Conservation (phyloP, 2,797 vertebrate genomes). For the Psittacula derbiana region DNA sequence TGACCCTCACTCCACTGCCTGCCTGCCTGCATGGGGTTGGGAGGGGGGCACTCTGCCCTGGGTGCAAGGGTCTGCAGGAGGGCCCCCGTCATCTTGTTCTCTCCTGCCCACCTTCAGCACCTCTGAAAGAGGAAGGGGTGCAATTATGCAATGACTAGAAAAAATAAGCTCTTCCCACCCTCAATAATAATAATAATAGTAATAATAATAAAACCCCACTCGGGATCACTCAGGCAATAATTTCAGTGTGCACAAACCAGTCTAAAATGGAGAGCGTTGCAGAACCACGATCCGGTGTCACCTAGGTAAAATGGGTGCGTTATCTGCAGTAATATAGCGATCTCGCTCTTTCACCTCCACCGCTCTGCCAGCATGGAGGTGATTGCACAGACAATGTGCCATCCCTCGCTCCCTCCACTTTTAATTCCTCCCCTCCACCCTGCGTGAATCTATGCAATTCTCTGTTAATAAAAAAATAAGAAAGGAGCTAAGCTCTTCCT, state of each 20-base stretch:
- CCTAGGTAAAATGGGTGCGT: slow-evolving; percentile 35
- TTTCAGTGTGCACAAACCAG: neutral
- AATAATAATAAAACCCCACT: neutral
- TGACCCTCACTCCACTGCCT: neutral
- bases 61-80: neutral
- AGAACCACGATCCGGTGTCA: neutral
- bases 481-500: slow-evolving; percentile 39
- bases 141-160: neutral
- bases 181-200: neutral
- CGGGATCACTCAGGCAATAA: neutral
- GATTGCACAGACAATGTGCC: slow-evolving; percentile 2
- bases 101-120: neutral
- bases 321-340: neutral
- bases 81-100: accelerated
- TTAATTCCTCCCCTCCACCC: neutral
- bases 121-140: neutral
- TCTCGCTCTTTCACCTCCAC: neutral
- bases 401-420: neutral
- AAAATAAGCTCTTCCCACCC: neutral
- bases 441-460: slow-evolving; percentile 3
- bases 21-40: neutral
- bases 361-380: neutral
- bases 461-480: slow-evolving; percentile 35
- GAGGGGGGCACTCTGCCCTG: neutral
- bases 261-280: slow-evolving; percentile 19